Conservation (phyloP, 1,140 invertebrate genomes). For the Pseudomyrmex dendroicus region DNA sequence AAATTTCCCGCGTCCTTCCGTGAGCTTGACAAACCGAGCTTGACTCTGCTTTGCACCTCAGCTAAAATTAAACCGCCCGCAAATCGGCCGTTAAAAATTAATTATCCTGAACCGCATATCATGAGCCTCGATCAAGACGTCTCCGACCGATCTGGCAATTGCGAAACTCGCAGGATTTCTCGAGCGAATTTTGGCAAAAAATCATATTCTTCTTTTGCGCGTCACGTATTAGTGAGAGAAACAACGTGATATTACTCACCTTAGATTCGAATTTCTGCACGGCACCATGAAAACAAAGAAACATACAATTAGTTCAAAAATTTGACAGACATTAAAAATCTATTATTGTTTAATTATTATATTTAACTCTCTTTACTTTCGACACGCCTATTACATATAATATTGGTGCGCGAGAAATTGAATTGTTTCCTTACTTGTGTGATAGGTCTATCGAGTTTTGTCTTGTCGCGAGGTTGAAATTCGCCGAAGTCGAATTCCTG, state of each 20-base stretch:
- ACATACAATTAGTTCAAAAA: constrained; percentile 1
- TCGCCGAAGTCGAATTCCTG: constrained; percentile 83
- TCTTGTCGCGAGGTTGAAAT: constrained; percentile 78
- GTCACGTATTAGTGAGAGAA: constrained; percentile 51
- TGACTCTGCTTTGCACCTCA: constrained; percentile 21
- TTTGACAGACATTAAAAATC: neutral
- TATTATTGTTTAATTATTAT: too few species aligned
- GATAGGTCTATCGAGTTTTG: constrained; percentile 80
- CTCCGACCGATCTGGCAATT: constrained; percentile 28
- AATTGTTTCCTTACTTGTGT: constrained; percentile 76
- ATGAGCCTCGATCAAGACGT: constrained; percentile 44
- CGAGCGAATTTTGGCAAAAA: constrained; percentile 39
- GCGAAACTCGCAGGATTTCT: constrained; percentile 40
- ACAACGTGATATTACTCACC: constrained; percentile 75
- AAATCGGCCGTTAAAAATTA: constrained; percentile 56
- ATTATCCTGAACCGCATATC: constrained; percentile 54
- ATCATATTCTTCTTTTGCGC: constrained; percentile 43
- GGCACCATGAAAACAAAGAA: constrained; percentile 75
- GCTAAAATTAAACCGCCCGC: constrained; percentile 44
- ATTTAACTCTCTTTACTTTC: too few species aligned
- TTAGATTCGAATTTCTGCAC: constrained; percentile 83
- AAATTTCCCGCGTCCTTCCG: constrained; percentile 20
- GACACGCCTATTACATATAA: neutral
- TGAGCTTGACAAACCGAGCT: constrained; percentile 34
- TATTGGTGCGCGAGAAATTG: neutral